These are phyloP conservation scores for Lophotriccus pileatus DNA, from an alignment of 2,797 vertebrate genomes.

Conservation along the genomic window DNA sequence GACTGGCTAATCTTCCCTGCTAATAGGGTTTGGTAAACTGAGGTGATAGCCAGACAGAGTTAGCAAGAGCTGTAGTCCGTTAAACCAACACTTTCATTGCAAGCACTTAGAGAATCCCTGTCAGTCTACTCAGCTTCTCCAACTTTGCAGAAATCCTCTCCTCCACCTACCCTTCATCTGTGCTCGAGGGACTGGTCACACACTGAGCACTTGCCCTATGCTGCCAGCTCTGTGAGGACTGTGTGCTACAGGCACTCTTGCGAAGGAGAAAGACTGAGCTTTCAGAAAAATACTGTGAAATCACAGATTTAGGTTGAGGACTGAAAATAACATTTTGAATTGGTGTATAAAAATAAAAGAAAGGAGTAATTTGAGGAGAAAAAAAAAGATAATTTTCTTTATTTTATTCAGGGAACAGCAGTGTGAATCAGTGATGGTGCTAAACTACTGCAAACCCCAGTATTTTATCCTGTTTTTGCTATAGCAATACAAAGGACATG, in stretches of 20 bases:
- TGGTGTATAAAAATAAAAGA: neutral
- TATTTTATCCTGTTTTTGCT: neutral
- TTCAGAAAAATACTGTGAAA: neutral
- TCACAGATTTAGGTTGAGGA: neutral
- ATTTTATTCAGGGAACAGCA: neutral
- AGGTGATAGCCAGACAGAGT: neutral
- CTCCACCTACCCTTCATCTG: fast-evolving
- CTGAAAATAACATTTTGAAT: neutral
- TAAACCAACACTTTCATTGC: neutral
- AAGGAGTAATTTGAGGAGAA: neutral
- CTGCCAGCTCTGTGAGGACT: fast-evolving
- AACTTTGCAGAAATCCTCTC: neutral
- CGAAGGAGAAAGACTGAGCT: neutral
- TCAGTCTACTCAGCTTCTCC: fast-evolving
- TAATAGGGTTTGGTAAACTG: fast-evolving
- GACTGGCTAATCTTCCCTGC: neutral
- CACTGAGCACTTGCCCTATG: fast-evolving
- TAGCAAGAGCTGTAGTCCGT: neutral
- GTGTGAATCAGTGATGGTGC: neutral
- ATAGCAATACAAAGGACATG: neutral
- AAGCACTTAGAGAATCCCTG: neutral
- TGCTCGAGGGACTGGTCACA: fast-evolving
- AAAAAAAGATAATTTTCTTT: neutral
- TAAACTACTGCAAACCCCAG: neutral
- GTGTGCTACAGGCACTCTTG: too few species aligned